Evolutionary conservation across 2,797 vertebrate species (phyloP), one percentile per base, ranked within the genome.

Genomic region (Tadarida brasiliensis): DNA sequence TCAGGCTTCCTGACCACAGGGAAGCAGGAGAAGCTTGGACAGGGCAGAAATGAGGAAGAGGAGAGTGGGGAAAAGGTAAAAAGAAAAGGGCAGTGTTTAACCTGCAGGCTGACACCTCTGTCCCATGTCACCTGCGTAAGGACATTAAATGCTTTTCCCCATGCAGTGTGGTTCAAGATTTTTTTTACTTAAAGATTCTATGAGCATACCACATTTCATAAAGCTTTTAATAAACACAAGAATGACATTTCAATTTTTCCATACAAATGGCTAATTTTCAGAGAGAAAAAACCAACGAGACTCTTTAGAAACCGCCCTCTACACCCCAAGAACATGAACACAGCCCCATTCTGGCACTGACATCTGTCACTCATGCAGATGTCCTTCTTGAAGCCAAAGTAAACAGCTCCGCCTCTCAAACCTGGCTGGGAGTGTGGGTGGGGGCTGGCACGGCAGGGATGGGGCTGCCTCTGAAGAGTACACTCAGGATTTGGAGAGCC

Each of bases 291-390:
- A 33, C 2, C 54, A 71, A 76, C 51, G 57, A 95, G 93, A 93
- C 90, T 97, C 92, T 94, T 97, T 63, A 97, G 92, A 98, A 93
- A 86, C 76, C 96, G 82, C 92, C 90, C 97, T 94, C 95, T 57
- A 94, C 91, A 96, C 91, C 88, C 95, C 96, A 97, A 95, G 96
- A 98, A 97, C 44, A 35, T 85, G 97, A 98, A 90, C 1, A 0
- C 90, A 96, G 88, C 74, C 97, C 97, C 98, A 97, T 98, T 98
- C 98, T 98, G 98, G 96, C 97, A 97, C 11, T 51, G 98, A 97
- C 98, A 98, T 98, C 98, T 98, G 98, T 98, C 98, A 98, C 95
- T 98, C 98, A 98, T 78, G 71, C 94, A 97, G 96, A 97, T 94
- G 96, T 82, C 96, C 95, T 96, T 97, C 94, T 82, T n/a, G 94